Base-by-base conservation (phyloP, 2,797 vertebrate species). In the Myotis myotis region DNA sequence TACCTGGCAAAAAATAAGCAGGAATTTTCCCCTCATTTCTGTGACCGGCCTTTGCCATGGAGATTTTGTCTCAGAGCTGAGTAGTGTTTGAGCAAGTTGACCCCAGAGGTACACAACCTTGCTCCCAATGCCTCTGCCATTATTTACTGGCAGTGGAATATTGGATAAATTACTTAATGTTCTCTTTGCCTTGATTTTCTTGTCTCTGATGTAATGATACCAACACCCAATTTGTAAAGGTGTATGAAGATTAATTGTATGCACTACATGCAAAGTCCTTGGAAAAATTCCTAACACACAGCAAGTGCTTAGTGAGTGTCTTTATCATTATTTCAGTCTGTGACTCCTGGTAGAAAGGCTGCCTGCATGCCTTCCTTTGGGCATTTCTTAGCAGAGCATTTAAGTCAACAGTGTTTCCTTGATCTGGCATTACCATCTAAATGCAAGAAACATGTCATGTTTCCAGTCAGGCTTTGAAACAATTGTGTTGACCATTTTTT, bases 181-280 rank as follows among this genome's bases (percentile, higher is more conserved):
- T 88, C 55, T 75, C 55, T 79, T 91, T 55, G 23, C 10, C 51
- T 93, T 91, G 41, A 74, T 85, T 55, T 85, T 86, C 38, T 88
- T 38, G 47, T 85, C 28, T 66, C 80, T 64, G n/a, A 64, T 55
- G 25, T n/a, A 60, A 64, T 12, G 5, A 72, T 30, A 79, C 64
- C 22, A 44, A 90, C 81, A 74, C 20, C 8, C 7, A 23, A 25
- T 12, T 53, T 33, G 10, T 38, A 78, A 68, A 38, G 23, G 6
- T 72, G 0, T 36, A 25, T 38, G 17, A 60, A 47, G 47, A 83
- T 83, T n/a, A 66, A 36, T 36, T 75, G 41, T 75, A 68, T 72
- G 80, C 44, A 70, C 55, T 25, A 20, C 25, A 74, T 8, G 38
- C 2, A 51, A 62, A 75, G 72, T 49, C 28, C 55, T 36, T 30